phyloP scores from a whole-genome alignment of 1,140 invertebrate species.

The Spodoptera litura region DNA sequence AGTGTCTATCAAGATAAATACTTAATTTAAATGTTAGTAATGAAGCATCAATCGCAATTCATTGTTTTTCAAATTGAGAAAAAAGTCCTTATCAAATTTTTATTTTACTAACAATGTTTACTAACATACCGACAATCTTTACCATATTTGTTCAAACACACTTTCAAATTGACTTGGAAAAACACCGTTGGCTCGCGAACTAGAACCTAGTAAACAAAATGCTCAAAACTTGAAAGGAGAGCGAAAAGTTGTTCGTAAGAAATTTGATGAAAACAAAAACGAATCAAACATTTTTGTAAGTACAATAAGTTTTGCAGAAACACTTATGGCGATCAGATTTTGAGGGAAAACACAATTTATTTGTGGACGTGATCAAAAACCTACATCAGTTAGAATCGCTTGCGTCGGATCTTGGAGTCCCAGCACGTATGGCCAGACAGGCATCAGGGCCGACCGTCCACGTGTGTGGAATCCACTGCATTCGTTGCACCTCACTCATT shows the following conservation, averaged over 20 bases:
- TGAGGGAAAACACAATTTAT: conserved; percentile 49
- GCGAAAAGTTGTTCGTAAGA: conserved; percentile 7
- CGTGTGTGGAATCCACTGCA: conserved; percentile 54
- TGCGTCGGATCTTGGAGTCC: conserved; percentile 46
- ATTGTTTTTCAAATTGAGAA: too few relatives aligned
- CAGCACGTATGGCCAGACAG: conserved; percentile 55
- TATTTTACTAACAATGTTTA: too few relatives aligned
- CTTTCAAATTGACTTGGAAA: too few relatives aligned
- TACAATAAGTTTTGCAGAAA: conserved; percentile 42
- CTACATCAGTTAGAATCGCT: conserved; percentile 48
- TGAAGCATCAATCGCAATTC: too few relatives aligned
- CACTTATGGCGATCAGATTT: conserved; percentile 45
- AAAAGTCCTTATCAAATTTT: too few relatives aligned
- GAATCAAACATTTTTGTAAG: conserved; percentile 21
- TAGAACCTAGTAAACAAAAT: conserved; percentile 29
- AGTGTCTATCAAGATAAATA: too few relatives aligned
- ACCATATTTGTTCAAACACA: too few relatives aligned
- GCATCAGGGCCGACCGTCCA: conserved; percentile 47
- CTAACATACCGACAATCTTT: too few relatives aligned
- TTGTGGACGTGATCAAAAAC: conserved; percentile 51
- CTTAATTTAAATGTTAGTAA: too few relatives aligned
- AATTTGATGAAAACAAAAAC: conserved; percentile 39
- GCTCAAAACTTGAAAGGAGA: conserved; percentile 6
- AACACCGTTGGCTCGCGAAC: background rate
- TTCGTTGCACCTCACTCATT: conserved; percentile 44